phyloP scores from a whole-genome alignment of 1,140 invertebrate genomes.

The Venturia canescens region DNA sequence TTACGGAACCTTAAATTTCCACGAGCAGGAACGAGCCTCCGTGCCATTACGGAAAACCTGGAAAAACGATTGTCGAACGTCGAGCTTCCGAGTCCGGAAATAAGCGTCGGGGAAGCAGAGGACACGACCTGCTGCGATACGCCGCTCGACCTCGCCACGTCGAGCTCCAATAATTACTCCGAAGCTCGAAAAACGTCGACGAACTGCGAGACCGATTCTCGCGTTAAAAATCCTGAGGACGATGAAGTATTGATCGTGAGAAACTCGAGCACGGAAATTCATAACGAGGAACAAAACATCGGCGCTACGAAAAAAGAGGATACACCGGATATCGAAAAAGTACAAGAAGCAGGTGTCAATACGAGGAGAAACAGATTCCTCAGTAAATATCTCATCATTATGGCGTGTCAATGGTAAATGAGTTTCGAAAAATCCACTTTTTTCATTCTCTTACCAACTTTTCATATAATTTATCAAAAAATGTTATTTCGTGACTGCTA shows the following conservation, averaged over 20 bases:
- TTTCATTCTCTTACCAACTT: too few relatives aligned
- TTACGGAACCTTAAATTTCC: too few relatives aligned
- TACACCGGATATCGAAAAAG: conserved; percentile 39
- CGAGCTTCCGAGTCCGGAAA: conserved; percentile 36
- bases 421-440: neutral
- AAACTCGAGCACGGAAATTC: conserved; percentile 23
- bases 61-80: conserved; percentile 52
- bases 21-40: conserved; percentile 48
- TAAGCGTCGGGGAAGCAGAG: neutral
- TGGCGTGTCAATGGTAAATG: conserved; percentile 60
- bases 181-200: conserved; percentile 1
- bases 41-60: conserved; percentile 45
- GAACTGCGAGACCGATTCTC: neutral
- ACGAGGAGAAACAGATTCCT: conserved; percentile 36
- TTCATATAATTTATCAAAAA: too few relatives aligned
- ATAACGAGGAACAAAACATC: conserved; percentile 5
- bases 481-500: too few relatives aligned
- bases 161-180: neutral
- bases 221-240: conserved; percentile 10
- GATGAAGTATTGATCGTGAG: conserved; percentile 18
- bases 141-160: neutral
- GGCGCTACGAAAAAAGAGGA: conserved; percentile 33
- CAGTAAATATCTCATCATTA: conserved; percentile 52
- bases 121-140: conserved; percentile 9
- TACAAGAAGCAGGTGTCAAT: conserved; percentile 16